Evolutionary conservation across 2,113 vertebrate genomes (phyloP).

Genomic region (Callipepla squamata): DNA sequence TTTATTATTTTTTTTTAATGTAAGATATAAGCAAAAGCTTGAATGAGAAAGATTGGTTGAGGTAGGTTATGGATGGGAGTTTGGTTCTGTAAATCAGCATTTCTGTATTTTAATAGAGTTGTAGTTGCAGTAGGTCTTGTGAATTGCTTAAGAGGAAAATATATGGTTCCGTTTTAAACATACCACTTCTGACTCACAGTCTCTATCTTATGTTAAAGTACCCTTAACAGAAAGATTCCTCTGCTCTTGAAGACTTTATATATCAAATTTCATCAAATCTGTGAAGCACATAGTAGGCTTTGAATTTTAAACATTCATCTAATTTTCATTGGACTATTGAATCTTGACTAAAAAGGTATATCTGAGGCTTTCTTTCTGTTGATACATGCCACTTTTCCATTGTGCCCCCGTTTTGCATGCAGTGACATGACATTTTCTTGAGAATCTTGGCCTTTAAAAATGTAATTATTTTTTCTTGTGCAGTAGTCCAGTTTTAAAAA

Average conservation of each 20-base stretch:
- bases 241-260: not conserved
- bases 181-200: not conserved
- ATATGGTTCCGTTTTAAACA: not conserved
- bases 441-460: not conserved
- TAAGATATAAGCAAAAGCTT: not conserved
- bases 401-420: not conserved
- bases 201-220: not conserved
- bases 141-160: not conserved
- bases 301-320: not conserved
- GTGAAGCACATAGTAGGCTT: not conserved
- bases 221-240: not conserved
- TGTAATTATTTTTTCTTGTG: not conserved
- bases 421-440: not conserved
- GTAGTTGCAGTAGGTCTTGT: not conserved
- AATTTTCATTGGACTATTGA: not conserved
- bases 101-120: not conserved
- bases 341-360: not conserved
- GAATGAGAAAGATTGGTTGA: not conserved
- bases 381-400: not conserved
- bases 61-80: not conserved
- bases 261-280: not conserved
- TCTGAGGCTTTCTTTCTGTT: not conserved
- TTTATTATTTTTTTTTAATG: not conserved
- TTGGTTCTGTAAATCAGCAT: not conserved
- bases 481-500: not conserved